These are phyloP conservation scores for Leptinotarsa tumamoca DNA, from an alignment of 2,888 invertebrate species.

Conservation along the genomic window DNA sequence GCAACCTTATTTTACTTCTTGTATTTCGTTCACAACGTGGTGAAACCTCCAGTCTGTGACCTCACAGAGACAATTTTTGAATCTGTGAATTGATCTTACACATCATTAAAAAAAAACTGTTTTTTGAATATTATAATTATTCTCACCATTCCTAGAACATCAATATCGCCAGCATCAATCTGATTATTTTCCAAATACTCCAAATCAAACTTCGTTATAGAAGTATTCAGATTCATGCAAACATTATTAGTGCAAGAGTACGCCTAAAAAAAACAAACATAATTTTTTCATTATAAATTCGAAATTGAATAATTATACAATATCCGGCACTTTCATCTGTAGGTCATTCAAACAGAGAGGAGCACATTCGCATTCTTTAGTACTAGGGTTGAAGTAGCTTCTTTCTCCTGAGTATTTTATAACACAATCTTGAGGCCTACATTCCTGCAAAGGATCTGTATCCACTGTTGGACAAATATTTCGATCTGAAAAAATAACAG, in stretches of 20 bases:
- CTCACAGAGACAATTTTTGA: too few species aligned
- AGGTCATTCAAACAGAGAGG: conserved; percentile 60
- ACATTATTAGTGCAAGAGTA: conserved; percentile 64
- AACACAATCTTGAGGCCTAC: conserved; percentile 69
- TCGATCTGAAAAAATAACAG: conserved; percentile 30
- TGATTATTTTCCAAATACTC: conserved; percentile 52
- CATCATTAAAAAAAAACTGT: too few species aligned
- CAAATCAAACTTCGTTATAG: conserved; percentile 58
- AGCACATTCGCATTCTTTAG: conserved; percentile 61
- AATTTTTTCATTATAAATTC: background rate
- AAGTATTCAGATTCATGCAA: conserved; percentile 63
- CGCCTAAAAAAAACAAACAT: conserved; percentile 52
- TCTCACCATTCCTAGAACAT: conserved; percentile 29
- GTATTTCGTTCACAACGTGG: too few species aligned
- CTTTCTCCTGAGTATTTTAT: conserved; percentile 70
- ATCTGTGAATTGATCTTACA: too few species aligned
- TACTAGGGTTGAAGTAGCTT: conserved; percentile 67
- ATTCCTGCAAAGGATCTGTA: conserved; percentile 67
- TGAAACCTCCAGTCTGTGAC: too few species aligned
- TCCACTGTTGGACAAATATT: conserved; percentile 62
- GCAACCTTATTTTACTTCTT: too few species aligned
- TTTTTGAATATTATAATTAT: too few species aligned
- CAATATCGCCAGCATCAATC: conserved; percentile 29
- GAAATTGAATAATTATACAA: conserved; percentile 4
- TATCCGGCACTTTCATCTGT: conserved; percentile 47